Evolutionary conservation across 2,113 vertebrate species (phyloP), one percentile per base, ranked within the genome.

Genomic region (Stictonetta naevosa): DNA sequence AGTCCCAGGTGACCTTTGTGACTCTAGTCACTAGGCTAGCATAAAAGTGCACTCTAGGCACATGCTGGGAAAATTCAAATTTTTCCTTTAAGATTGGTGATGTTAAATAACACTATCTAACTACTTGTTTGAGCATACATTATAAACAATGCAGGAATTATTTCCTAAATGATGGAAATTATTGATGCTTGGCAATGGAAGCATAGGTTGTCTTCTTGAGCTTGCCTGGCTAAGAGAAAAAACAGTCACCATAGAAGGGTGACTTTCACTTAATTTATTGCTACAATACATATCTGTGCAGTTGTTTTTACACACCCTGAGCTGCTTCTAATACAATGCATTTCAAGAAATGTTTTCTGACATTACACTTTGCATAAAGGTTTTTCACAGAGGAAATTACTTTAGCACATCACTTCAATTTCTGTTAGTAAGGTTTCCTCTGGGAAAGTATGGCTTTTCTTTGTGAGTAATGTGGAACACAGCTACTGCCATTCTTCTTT

Each of bases 21-120:
- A 59, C 19, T 59, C 13, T 10, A 1, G 0, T 13, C 2, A 4
- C 17, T 28, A 20, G 1, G 2, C 19, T 15, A 48, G 12, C 17
- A 63, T 20, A 75, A 60, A 79, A 50, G 42, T 2, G 2, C 8
- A 67, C 25, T 33, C 62, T 76, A 76, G 23, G 38, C 6, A 64
- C 8, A 55, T 1, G 1, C 1, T 46, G 58, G 64, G 21, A 80
- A 68, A 67, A 69, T 16, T 0, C 25, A 7, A 78, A 48, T 8
- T 40, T 90, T 58, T 48, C 48, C 1, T 67, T 67, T n/a, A 67
- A 58, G 31, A 33, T 9, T 29, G 7, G 12, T 12, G 11, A 74
- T 42, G 20, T 33, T 79, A 31, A 86, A 82, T 72, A 46, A 18
- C 8, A 29, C 4, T 2, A 38, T 19, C 28, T 56, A 46, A 66